Evolutionary conservation across 2,888 invertebrate genomes (phyloP), one percentile per base, ranked within the genome.

Genomic region (Lasioglossum morio): DNA sequence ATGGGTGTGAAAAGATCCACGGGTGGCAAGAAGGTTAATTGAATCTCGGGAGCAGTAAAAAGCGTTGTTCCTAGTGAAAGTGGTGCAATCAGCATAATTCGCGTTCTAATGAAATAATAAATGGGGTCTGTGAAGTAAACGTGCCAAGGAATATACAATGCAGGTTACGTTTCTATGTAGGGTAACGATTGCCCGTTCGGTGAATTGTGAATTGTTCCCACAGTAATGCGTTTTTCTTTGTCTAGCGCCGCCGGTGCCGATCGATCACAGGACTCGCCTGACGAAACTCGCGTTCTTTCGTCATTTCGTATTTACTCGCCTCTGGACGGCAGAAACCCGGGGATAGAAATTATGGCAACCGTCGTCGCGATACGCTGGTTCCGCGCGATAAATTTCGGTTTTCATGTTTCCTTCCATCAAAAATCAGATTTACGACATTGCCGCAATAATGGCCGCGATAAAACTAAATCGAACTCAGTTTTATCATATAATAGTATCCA

Each of bases 231-330:
- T 75, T 87, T 88, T 85, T 86, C 87, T 82, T 70, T 77, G 79
- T 63, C 78, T 34, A 81, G 79, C 77, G 82, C 81, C 77, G 82
- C 43, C 66, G 81, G 79, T 77, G 76, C 76, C 86, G 81, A 90
- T 87, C 85, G 85, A 89, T 86, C 89, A 87, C 80, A 74, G 79
- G 79, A 77, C 85, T 70, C 40, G 81, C 76, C 89, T 90, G 89
- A 88, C 88, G 91, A 89, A 90, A 89, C 91, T 81, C 86, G 81
- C 79, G 84, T 76, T 72, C 77, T 90, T 90, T 90, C 90, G 87
- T 60, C 90, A 91, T 79, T 86, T 84, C 84, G 85, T 84, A 57
- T 85, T 82, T 81, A n/a, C 81, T 77, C 77, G 83, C 85, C 86
- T 78, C 76, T 84, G 80, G 86, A 88, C 91, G 87, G 79, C 87